Evolutionary conservation across 2,888 invertebrate genomes (phyloP).

Genomic region (Apodemia hepburni): DNA sequence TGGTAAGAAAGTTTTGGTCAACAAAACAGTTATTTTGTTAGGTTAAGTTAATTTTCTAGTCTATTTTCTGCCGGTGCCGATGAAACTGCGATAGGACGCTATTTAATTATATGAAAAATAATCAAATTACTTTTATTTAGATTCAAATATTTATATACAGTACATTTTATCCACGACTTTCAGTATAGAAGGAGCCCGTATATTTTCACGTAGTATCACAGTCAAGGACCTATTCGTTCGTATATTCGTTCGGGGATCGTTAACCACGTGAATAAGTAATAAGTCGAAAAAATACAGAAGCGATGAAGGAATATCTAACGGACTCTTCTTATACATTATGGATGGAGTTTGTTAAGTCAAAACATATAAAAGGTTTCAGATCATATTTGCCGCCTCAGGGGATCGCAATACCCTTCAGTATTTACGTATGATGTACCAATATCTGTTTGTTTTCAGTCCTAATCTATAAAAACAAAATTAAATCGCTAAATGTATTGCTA

Average conservation of each 20-base stretch:
- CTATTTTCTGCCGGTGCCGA: no score
- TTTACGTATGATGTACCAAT: background rate
- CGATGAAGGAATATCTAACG: conserved; percentile 8
- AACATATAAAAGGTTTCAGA: background rate
- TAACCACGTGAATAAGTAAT: conserved; percentile 55
- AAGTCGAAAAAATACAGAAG: conserved; percentile 28
- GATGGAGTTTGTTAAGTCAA: background rate
- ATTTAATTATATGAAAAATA: no score
- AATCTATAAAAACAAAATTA: no score
- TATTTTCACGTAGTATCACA: conserved; percentile 32
- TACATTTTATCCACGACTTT: background rate
- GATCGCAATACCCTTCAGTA: background rate
- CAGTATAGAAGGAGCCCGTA: conserved; percentile 1
- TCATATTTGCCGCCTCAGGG: background rate
- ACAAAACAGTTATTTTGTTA: no score
- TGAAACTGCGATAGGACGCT: no score
- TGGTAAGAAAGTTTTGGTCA: no score
- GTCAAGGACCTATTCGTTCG: conserved; percentile 46
- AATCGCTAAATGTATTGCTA: no score
- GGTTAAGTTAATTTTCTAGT: no score
- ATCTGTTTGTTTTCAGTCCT: background rate
- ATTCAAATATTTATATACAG: no score
- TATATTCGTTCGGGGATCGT: conserved; percentile 45
- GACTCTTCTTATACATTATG: conserved; percentile 1
- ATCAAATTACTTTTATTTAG: no score